Evolutionary conservation across 2,888 invertebrate genomes (phyloP).

Genomic region (Panopea generosa): DNA sequence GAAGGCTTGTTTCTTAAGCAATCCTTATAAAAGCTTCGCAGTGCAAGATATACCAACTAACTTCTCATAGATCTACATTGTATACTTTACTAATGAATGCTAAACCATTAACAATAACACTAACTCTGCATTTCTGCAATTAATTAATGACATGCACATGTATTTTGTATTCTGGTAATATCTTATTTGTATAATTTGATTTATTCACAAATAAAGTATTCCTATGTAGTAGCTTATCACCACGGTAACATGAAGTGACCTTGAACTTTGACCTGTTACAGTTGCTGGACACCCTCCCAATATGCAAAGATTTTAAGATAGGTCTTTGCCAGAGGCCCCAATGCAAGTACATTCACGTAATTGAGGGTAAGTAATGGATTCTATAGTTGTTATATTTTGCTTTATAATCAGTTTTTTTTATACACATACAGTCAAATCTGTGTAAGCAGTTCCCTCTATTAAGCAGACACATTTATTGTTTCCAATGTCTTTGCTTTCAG

Average conservation of each 20-base stretch:
- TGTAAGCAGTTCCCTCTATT: no score
- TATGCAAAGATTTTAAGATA: conserved; percentile 99
- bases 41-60: conserved; percentile 38
- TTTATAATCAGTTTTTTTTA: background rate
- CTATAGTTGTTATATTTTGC: background rate
- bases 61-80: conserved; percentile 2
- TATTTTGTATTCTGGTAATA: no score
- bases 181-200: no score
- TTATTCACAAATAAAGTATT: no score
- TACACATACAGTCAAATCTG: no score
- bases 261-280: conserved; percentile 88
- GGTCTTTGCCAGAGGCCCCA: conserved; percentile 96
- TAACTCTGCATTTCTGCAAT: no score
- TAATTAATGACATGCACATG: no score
- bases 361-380: conserved; percentile 94
- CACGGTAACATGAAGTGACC: conserved; percentile 22
- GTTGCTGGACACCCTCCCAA: conserved; percentile 99
- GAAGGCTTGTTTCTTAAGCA: conserved; percentile 20
- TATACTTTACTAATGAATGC: conserved; percentile 20
- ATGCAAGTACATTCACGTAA: conserved; percentile 99
- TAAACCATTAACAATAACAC: no score
- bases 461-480: no score
- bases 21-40: conserved; percentile 28
- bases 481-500: no score
- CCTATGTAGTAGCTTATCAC: no score